Conservation (phyloP, 1,140 invertebrate genomes). For the Drosophila orena region DNA sequence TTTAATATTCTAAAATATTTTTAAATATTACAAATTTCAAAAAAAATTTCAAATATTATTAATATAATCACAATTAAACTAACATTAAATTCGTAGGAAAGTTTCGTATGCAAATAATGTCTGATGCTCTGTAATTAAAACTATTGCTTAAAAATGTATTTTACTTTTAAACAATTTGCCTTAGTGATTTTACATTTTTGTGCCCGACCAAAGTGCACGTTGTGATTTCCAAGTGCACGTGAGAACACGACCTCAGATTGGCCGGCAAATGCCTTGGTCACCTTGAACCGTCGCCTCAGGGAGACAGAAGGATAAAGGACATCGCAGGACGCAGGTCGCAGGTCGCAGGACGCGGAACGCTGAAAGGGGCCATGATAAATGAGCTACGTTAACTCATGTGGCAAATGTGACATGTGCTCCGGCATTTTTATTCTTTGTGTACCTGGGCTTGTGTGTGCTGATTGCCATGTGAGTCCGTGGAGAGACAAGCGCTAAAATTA, state of each 20-base stretch:
- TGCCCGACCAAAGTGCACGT: not conserved
- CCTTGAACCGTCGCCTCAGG: conserved; percentile 62
- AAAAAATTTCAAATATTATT: too few relatives aligned
- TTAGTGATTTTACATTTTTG: not conserved
- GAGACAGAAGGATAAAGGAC: conserved; percentile 25
- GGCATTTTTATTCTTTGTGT: conserved; percentile 65
- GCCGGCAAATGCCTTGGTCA: conserved; percentile 51
- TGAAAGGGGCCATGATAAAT: conserved; percentile 62
- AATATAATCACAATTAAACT: too few relatives aligned
- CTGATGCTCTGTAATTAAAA: too few relatives aligned
- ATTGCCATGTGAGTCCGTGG: conserved; percentile 41
- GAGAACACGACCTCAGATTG: conserved; percentile 32
- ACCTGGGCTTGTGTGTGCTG: conserved; percentile 41
- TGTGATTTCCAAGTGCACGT: conserved; percentile 15
- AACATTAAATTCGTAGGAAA: too few relatives aligned
- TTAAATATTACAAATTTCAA: too few relatives aligned
- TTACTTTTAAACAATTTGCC: too few relatives aligned
- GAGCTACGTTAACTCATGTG: conserved; percentile 73
- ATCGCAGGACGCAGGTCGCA: conserved; percentile 6
- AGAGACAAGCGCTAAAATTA: conserved; percentile 74
- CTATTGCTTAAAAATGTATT: too few relatives aligned
- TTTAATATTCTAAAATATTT: too few relatives aligned
- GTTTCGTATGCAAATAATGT: too few relatives aligned
- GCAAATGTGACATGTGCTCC: conserved; percentile 77
- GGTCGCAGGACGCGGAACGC: not conserved